These are phyloP conservation scores for Apamea monoglypha DNA, from an alignment of 2,888 invertebrate genomes.

Conservation along the genomic window DNA sequence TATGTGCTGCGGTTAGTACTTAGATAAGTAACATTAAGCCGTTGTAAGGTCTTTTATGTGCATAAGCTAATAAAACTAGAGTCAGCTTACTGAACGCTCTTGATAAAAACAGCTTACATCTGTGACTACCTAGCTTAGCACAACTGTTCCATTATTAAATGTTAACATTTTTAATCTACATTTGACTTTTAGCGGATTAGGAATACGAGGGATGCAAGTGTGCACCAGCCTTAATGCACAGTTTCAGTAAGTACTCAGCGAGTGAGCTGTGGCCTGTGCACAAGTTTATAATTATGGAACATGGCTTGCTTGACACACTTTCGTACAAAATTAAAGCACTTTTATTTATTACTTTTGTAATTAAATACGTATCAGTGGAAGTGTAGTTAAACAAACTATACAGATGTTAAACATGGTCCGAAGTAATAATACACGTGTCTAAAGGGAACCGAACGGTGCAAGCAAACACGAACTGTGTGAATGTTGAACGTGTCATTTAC, in stretches of 20 bases:
- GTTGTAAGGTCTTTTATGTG: constrained; percentile 53
- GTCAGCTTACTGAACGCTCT: constrained; percentile 54
- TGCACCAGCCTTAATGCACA: constrained; percentile 24
- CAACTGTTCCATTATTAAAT: constrained; percentile 36
- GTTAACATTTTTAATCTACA: constrained; percentile 9
- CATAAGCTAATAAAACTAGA: constrained; percentile 58
- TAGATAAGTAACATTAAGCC: constrained; percentile 57
- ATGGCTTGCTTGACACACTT: constrained; percentile 45
- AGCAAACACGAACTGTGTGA: constrained; percentile 40
- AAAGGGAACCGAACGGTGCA: constrained; percentile 31
- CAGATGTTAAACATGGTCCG: constrained; percentile 24
- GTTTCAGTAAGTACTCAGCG: constrained; percentile 20
- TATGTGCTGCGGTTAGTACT: constrained; percentile 41
- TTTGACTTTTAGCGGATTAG: constrained; percentile 12
- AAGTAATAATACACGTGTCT: constrained; percentile 32
- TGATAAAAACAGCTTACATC: constrained; percentile 47
- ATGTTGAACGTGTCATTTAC: constrained; percentile 46
- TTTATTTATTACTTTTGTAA: constrained; percentile 44
- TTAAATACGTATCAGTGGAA: constrained; percentile 36
- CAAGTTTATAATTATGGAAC: constrained; percentile 34
- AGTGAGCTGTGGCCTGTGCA: constrained; percentile 10
- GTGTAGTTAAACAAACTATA: constrained; percentile 20
- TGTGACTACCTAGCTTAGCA: constrained; percentile 13
- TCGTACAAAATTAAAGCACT: constrained; percentile 39
- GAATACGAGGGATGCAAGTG: constrained; percentile 11